phyloP scores from a whole-genome alignment of 2,888 invertebrate genomes.

The Philaethria dido region DNA sequence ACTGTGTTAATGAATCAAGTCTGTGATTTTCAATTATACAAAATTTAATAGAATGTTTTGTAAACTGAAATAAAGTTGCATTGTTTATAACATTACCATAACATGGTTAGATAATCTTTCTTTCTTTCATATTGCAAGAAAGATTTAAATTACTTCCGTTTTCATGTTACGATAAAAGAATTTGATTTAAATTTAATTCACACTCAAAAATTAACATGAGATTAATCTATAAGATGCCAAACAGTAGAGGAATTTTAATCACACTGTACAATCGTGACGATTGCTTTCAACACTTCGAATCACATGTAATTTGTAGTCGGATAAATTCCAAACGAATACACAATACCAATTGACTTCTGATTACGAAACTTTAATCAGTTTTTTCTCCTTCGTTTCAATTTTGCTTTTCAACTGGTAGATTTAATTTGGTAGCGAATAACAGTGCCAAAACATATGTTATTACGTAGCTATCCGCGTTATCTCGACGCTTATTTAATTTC shows the following conservation, averaged over 20 bases:
- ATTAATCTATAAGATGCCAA: conserved; percentile 24
- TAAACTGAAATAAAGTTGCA: not conserved
- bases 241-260: conserved; percentile 40
- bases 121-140: no score
- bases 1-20: conserved; percentile 24
- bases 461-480: conserved; percentile 65
- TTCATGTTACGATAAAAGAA: not conserved
- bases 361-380: conserved; percentile 39
- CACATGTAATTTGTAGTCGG: conserved; percentile 31
- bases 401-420: conserved; percentile 38
- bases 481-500: conserved; percentile 72
- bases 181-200: conserved; percentile 23
- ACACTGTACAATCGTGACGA: conserved; percentile 34
- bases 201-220: conserved; percentile 26
- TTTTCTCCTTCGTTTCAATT: conserved; percentile 26
- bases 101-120: not conserved
- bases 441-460: conserved; percentile 60
- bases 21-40: conserved; percentile 30
- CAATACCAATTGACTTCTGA: conserved; percentile 24
- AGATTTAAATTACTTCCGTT: conserved; percentile 21
- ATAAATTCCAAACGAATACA: conserved; percentile 25
- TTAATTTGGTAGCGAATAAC: conserved; percentile 46
- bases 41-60: not conserved
- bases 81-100: not conserved
- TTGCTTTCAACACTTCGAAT: conserved; percentile 39